Conservation (phyloP, 2,888 invertebrate species). For the Agrochola litura region DNA sequence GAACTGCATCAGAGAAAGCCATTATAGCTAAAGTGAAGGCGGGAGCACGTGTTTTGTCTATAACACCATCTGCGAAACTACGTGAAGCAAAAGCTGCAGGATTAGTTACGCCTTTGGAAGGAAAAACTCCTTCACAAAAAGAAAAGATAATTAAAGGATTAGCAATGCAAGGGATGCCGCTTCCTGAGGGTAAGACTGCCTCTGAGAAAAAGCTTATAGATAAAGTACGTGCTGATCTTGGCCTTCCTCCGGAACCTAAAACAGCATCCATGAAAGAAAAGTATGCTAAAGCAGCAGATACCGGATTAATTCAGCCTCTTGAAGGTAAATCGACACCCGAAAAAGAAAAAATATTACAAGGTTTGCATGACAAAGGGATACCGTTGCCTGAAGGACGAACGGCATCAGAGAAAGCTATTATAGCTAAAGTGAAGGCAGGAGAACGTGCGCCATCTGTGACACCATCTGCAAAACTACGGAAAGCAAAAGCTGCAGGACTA, state of each 20-base stretch:
- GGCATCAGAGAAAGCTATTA: slow-evolving; percentile 3
- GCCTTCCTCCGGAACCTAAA: slow-evolving; percentile 45
- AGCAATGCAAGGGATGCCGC: slow-evolving; percentile 60
- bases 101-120: not conserved
- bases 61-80: not conserved
- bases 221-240: not conserved
- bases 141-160: slow-evolving; percentile 57
- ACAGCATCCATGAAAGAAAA: slow-evolving; percentile 11
- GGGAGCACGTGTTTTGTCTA: too few relatives aligned
- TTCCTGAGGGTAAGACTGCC: slow-evolving; percentile 58
- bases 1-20: too few relatives aligned
- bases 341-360: too few relatives aligned
- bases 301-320: too few relatives aligned
- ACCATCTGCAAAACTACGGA: not conserved
- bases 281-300: too few relatives aligned
- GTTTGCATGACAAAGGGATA: not conserved
- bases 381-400: slow-evolving; percentile 29
- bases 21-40: too few relatives aligned
- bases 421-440: not conserved
- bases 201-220: not conserved
- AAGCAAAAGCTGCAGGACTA: not conserved
- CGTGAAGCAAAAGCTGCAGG: not conserved
- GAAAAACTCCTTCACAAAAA: too few relatives aligned
- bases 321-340: too few relatives aligned
- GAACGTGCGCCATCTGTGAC: not conserved